Evolutionary conservation across 2,888 invertebrate species (phyloP).

Genomic region (Athrips mouffetella): DNA sequence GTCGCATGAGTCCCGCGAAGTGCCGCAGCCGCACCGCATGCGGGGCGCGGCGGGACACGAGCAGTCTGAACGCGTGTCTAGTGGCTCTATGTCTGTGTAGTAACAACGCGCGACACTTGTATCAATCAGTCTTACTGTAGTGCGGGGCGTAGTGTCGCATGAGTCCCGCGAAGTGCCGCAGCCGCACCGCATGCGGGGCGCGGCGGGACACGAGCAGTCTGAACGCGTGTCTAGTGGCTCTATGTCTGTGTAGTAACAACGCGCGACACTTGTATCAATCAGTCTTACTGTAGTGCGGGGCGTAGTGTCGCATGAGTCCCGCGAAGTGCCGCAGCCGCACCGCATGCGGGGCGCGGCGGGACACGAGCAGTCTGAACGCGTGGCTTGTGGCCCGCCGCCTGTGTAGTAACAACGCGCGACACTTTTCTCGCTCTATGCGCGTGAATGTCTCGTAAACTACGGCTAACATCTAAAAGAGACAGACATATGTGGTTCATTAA

Average conservation of each 20-base stretch:
- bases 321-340: slow-evolving; percentile 86
- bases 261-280: slow-evolving; percentile 90
- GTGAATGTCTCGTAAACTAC: slow-evolving; percentile 95
- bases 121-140: slow-evolving; percentile 74
- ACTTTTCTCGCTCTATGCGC: slow-evolving; percentile 90
- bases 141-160: slow-evolving; percentile 88
- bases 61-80: no score
- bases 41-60: no score
- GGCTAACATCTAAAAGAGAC: slow-evolving; percentile 83
- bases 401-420: slow-evolving; percentile 88
- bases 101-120: no score
- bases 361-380: slow-evolving; percentile 89
- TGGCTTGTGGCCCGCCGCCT: slow-evolving; percentile 88
- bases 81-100: no score
- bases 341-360: slow-evolving; percentile 83
- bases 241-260: slow-evolving; percentile 86
- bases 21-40: no score
- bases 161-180: no score
- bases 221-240: slow-evolving; percentile 88
- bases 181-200: no score
- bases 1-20: no score
- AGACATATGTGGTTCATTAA: neutral
- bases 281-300: slow-evolving; percentile 80
- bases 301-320: slow-evolving; percentile 88
- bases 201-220: no score